Evolutionary conservation across 2,113 vertebrate genomes (phyloP), one percentile per base, ranked within the genome.

Genomic region (Lagenorhynchus albirostris): DNA sequence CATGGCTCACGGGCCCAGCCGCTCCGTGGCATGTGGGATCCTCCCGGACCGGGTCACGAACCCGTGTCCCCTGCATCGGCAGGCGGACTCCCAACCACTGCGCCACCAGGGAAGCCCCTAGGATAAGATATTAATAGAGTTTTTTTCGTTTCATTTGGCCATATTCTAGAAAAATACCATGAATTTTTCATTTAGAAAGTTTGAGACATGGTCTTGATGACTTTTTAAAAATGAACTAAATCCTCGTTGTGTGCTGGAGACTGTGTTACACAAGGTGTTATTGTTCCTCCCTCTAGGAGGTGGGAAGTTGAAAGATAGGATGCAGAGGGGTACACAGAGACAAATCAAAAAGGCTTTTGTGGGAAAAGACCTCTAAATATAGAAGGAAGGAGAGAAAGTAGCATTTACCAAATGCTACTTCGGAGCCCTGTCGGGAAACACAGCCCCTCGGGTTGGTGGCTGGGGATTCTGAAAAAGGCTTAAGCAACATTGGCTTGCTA

Each of bases 161-260:
- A 80, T 18, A 58, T 89, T 81, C 25, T 91, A 77, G 23, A 62
- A 95, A 95, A 91, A 89, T 63, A 68, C 15, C 65, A n/a, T 94
- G 50, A 58, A 44, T 65, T 90, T 94, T 97, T 95, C 36, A 63
- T 63, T 85, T 94, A 70, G 63, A 68, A 55, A 76, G 62, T 95
- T 91, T 76, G 65, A 89, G n/a, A 10, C 70, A 86, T 79, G 55
- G 31, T 73, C 73, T 94, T 91, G 65, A 77, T 89, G 89, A 73
- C 63, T 80, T 84, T 84, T 80, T 92, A 21, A 92, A 92, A 94
- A 90, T 74, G 47, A 4, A 25, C 67, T 92, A 17, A 90, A 71
- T 91, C 53, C 58, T 96, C 41, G 63, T 63, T 94, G 55, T 92
- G 36, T 74, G 58, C 60, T 44, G 14, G 29, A 85, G 53, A 73